phyloP scores from a whole-genome alignment of 2,888 invertebrate species.

The Nomada ruficornis region DNA sequence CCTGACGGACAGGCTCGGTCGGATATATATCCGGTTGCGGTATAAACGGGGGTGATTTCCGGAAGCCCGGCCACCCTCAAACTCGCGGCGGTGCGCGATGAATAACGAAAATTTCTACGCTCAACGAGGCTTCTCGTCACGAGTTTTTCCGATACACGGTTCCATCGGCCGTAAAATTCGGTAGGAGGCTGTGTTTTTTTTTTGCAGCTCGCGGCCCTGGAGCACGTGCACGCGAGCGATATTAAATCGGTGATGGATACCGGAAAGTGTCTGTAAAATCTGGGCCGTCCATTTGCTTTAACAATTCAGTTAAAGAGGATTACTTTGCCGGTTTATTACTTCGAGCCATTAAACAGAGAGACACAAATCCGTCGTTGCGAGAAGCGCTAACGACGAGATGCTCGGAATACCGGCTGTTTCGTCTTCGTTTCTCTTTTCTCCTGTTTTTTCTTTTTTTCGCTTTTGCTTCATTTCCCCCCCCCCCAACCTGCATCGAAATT shows the following conservation, averaged over 20 bases:
- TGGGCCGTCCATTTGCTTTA: conserved; percentile 50
- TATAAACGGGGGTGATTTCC: conserved; percentile 68
- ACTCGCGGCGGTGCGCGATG: conserved; percentile 60
- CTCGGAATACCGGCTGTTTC: neutral
- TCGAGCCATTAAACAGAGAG: conserved; percentile 38
- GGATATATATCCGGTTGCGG: conserved; percentile 70
- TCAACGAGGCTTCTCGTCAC: conserved; percentile 17
- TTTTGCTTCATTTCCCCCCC: too few relatives aligned
- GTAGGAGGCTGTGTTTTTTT: conserved; percentile 40
- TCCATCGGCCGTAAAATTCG: conserved; percentile 51
- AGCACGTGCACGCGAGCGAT: conserved; percentile 28
- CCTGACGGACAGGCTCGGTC: conserved; percentile 70
- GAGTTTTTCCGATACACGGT: conserved; percentile 50
- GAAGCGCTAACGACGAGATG: neutral
- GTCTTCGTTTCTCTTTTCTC: neutral
- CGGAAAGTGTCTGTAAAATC: conserved; percentile 50
- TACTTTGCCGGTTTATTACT: conserved; percentile 48
- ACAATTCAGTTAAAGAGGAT: conserved; percentile 59
- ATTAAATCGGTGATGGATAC: conserved; percentile 54
- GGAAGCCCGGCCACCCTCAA: conserved; percentile 50
- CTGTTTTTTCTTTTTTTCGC: neutral
- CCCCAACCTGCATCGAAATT: neutral
- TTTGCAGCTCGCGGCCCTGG: conserved; percentile 7
- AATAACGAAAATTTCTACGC: conserved; percentile 68
- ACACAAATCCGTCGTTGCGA: conserved; percentile 19